phyloP scores from a whole-genome alignment of 2,113 vertebrate genomes.

The Clarias gariepinus region DNA sequence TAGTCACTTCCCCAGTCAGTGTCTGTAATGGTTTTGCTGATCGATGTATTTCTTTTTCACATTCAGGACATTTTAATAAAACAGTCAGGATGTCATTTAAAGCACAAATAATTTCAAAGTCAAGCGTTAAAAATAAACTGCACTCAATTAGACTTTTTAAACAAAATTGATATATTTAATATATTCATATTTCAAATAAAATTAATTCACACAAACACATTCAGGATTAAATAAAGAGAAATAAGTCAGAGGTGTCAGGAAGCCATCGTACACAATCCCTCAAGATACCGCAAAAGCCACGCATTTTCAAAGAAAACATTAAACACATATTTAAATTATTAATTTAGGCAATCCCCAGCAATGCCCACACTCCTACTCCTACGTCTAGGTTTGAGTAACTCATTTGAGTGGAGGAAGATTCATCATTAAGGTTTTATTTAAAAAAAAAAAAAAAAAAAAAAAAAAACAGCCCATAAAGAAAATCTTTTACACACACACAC shows the following conservation, averaged over 20 bases:
- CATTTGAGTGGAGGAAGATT: constrained; percentile 58
- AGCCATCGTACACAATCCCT: constrained; percentile 28
- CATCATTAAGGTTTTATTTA: neutral
- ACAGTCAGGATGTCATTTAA: constrained; percentile 10
- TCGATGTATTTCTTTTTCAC: neutral
- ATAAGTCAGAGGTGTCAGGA: constrained; percentile 28
- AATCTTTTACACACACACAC: constrained; percentile 55
- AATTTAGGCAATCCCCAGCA: constrained; percentile 39
- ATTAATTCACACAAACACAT: constrained; percentile 74
- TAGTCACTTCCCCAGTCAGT: no score
- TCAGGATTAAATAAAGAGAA: constrained; percentile 69
- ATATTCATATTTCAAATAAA: constrained; percentile 74
- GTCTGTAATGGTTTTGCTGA: no score
- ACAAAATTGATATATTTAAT: constrained; percentile 63
- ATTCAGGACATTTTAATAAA: constrained; percentile 3
- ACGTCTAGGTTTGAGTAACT: constrained; percentile 60
- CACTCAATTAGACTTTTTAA: constrained; percentile 60
- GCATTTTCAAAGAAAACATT: constrained; percentile 23
- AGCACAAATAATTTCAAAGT: constrained; percentile 15
- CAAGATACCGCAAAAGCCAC: constrained; percentile 33
- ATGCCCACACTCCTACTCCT: constrained; percentile 62
- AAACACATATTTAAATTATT: constrained; percentile 37
- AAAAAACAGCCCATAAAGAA: constrained; percentile 45
- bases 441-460: constrained; percentile 36
- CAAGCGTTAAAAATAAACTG: constrained; percentile 36